These are phyloP conservation scores for Cervus canadensis DNA, from an alignment of 2,113 vertebrate species.

Conservation along the genomic window DNA sequence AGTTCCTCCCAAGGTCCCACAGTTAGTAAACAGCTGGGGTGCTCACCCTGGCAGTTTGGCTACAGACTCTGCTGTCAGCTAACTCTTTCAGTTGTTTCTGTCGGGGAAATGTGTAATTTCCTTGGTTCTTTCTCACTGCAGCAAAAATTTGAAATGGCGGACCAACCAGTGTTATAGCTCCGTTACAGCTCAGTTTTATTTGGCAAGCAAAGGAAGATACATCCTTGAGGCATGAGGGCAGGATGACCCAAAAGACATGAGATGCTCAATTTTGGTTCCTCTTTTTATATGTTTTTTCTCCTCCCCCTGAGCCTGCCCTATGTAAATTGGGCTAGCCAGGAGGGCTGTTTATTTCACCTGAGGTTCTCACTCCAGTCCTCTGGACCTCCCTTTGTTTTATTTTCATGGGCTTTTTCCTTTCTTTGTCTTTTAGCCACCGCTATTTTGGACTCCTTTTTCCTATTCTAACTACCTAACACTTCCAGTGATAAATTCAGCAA, in stretches of 20 bases:
- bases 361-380: not conserved
- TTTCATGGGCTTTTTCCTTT: not conserved
- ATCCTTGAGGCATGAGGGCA: not conserved
- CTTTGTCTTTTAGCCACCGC: not conserved
- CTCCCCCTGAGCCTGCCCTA: not conserved
- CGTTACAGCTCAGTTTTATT: not conserved
- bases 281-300: not conserved
- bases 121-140: not conserved
- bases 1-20: not conserved
- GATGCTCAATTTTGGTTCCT: not conserved
- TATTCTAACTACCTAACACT: not conserved
- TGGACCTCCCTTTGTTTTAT: not conserved
- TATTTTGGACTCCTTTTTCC: not conserved
- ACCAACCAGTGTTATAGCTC: not conserved
- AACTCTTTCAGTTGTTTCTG: not conserved
- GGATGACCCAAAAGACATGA: not conserved
- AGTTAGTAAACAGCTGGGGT: not conserved
- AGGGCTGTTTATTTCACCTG: not conserved
- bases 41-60: not conserved
- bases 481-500: not conserved
- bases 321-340: not conserved
- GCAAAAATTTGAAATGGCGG: not conserved
- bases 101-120: not conserved
- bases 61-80: not conserved
- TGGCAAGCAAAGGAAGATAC: not conserved